Conservation (phyloP, 2,113 vertebrate genomes). For the Morone saxatilis region DNA sequence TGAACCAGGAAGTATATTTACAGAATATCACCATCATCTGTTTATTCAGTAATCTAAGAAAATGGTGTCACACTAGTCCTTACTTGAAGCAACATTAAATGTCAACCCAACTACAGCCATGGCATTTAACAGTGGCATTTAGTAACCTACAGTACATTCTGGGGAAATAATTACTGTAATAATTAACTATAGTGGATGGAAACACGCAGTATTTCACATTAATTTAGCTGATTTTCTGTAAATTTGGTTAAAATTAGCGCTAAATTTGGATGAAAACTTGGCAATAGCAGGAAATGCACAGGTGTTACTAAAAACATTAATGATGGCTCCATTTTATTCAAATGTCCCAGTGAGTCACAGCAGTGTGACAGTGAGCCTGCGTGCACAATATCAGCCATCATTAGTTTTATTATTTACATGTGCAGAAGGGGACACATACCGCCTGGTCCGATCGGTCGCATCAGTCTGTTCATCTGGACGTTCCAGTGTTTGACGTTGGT, state of each 20-base stretch:
- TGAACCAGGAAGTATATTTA: conserved; percentile 14
- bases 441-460: conserved; percentile 95
- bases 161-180: neutral
- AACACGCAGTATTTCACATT: neutral
- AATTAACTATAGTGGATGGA: neutral
- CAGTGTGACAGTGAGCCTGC: neutral
- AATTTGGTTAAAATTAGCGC: neutral
- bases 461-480: conserved; percentile 96
- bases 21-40: neutral
- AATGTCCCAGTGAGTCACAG: no score
- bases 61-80: neutral
- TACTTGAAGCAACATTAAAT: neutral
- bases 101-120: neutral
- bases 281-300: neutral
- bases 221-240: neutral
- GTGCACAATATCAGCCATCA: neutral
- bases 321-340: neutral
- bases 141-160: neutral
- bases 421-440: conserved; percentile 80
- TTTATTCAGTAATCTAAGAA: neutral
- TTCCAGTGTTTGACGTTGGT: conserved; percentile 99
- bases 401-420: neutral
- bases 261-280: neutral
- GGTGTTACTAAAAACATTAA: neutral
- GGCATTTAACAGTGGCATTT: neutral